Evolutionary conservation across 2,888 invertebrate species (phyloP), one percentile per base, ranked within the genome.

Genomic region (Parnassius apollo): DNA sequence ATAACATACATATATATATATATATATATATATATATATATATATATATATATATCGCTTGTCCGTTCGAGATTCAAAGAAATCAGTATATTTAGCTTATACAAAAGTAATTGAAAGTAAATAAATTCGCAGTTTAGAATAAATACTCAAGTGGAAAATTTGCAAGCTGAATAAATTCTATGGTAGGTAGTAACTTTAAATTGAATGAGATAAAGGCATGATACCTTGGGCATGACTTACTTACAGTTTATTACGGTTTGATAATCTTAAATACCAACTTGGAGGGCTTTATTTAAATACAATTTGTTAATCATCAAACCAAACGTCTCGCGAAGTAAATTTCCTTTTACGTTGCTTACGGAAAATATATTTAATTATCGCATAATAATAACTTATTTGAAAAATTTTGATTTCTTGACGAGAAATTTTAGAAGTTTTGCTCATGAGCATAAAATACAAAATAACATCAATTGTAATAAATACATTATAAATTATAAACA

Each of bases 121-220:
- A 51, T 45, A 35, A 35, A 52, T 42, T 42, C 44, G 42, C 7
- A 54, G 54, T 58, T 62, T 44, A 53, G 50, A 59, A 59, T 62
- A 59, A 64, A 55, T 59, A 57, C 59, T 57, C 48, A 52, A 59
- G 59, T 59, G 42, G 59, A 56, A 56, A 56, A 52, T 59, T 46
- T 48, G 46, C 45, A 56, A 51, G 56, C 46, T 35, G 55, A 44
- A 59, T 64, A 70, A 69, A 69, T 69, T 65, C 67, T 65, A 67
- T 66, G 62, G 65, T 68, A 66, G 67, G 71, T 76, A 75, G 79
- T 81, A 62, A 70, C 72, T 69, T 66, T 67, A 80, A 82, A 83
- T 83, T 80, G 79, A 82, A 82, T 82, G 82, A 85, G 78, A 83
- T 83, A 68, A 55, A 76, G 77, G 74, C 74, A 77, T 80, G 76